These are phyloP conservation scores for Anthopleura sola DNA, from an alignment of 64 coral and sea anemone genomes.

Conservation along the genomic window DNA sequence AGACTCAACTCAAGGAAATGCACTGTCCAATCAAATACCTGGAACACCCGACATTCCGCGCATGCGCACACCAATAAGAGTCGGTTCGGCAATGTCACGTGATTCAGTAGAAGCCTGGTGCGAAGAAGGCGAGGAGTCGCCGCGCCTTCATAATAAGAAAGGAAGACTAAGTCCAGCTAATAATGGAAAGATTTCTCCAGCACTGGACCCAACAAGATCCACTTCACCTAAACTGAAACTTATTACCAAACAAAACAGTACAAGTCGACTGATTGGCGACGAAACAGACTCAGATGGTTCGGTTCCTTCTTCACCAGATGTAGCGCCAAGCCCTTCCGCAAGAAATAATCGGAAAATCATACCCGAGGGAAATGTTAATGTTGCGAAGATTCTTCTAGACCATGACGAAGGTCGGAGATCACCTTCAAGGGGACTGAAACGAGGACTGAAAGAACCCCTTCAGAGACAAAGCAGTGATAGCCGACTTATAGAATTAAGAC, in stretches of 20 bases:
- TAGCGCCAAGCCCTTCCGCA: neutral
- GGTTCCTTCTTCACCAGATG: neutral
- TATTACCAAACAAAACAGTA: slow-evolving; percentile 9
- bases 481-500: neutral
- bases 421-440: slow-evolving; percentile 16
- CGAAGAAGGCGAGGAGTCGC: neutral
- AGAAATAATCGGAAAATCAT: neutral
- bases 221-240: neutral
- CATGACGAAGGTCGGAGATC: neutral
- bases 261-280: neutral
- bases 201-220: neutral
- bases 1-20: neutral
- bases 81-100: slow-evolving; percentile 21
- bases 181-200: neutral
- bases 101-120: slow-evolving; percentile 47
- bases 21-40: neutral
- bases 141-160: neutral
- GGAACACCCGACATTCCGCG: neutral
- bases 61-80: slow-evolving; percentile 11
- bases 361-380: neutral
- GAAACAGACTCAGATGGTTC: neutral
- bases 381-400: slow-evolving; percentile 13
- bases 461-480: slow-evolving; percentile 15
- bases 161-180: neutral
- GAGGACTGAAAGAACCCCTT: slow-evolving; percentile 12